These are phyloP conservation scores for Agrypnia vestita DNA, from an alignment of 1,140 invertebrate genomes.

Conservation along the genomic window DNA sequence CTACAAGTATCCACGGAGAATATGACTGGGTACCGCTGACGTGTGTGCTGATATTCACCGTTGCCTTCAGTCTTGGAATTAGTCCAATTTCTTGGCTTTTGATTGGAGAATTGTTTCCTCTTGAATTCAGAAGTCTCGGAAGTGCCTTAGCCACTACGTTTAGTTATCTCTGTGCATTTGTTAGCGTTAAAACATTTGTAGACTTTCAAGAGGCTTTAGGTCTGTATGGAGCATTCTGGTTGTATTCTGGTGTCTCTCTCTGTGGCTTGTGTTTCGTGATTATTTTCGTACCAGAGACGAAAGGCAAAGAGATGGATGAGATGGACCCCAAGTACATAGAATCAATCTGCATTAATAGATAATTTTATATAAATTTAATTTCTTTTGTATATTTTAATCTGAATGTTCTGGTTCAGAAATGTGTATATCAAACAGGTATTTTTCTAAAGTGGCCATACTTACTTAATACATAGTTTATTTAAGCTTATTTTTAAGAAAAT, in stretches of 20 bases:
- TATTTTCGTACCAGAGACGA: slow-evolving; percentile 92
- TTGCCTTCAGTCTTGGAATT: slow-evolving; percentile 90
- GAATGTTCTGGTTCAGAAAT: not conserved
- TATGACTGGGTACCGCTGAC: slow-evolving; percentile 87
- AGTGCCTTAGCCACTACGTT: slow-evolving; percentile 88
- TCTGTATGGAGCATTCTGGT: slow-evolving; percentile 88
- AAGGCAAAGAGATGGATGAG: slow-evolving; percentile 90
- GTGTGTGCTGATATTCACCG: slow-evolving; percentile 87
- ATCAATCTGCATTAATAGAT: slow-evolving; percentile 70
- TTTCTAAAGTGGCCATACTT: not conserved
- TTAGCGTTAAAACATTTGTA: slow-evolving; percentile 91
- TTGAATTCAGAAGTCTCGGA: slow-evolving; percentile 88
- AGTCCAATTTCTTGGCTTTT: slow-evolving; percentile 92
- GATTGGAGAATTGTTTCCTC: slow-evolving; percentile 90
- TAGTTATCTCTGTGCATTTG: slow-evolving; percentile 90
- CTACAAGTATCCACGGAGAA: slow-evolving; percentile 67
- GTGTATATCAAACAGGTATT: slow-evolving; percentile 12
- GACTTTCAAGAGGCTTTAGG: slow-evolving; percentile 85
- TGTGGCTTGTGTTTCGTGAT: slow-evolving; percentile 88
- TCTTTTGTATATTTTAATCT: not conserved
- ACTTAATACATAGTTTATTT: not conserved
- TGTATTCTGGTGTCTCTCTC: slow-evolving; percentile 88
- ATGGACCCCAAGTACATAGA: slow-evolving; percentile 83
- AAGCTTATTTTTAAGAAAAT: no score
- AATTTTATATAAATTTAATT: slow-evolving; percentile 24